Conservation (phyloP, 2,113 vertebrate genomes). For the Serilophus lunatus region DNA sequence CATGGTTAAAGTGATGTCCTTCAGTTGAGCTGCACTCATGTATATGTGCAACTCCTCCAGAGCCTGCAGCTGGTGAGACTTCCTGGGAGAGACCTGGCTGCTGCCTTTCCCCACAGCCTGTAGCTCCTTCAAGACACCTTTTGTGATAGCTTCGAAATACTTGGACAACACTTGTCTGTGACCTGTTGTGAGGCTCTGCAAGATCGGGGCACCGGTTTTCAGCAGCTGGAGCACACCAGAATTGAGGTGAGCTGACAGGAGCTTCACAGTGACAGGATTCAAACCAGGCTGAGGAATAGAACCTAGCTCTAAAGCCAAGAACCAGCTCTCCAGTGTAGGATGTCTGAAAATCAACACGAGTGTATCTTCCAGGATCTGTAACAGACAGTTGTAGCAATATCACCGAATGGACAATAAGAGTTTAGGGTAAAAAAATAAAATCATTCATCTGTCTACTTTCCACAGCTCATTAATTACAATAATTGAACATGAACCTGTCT, state of each 20-base stretch:
- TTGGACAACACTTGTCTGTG: conserved; percentile 59
- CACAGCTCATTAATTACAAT: neutral
- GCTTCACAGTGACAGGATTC: conserved; percentile 79
- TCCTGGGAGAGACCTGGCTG: neutral
- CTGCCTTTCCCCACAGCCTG: neutral
- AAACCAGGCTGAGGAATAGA: conserved; percentile 78
- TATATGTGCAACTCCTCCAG: conserved; percentile 78
- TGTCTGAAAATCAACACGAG: conserved; percentile 81
- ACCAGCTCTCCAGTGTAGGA: conserved; percentile 87
- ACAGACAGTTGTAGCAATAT: neutral
- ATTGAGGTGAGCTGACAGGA: conserved; percentile 76
- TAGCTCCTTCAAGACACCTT: conserved; percentile 79
- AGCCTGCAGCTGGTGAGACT: conserved; percentile 74
- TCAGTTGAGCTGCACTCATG: conserved; percentile 74
- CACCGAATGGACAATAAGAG: neutral
- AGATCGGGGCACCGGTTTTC: conserved; percentile 50
- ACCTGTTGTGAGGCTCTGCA: conserved; percentile 24
- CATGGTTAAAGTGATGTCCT: conserved; percentile 77
- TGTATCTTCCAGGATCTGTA: conserved; percentile 76
- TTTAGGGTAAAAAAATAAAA: neutral
- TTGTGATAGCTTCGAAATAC: conserved; percentile 74
- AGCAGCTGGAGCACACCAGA: conserved; percentile 75
- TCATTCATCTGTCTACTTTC: neutral
- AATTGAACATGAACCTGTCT: neutral
- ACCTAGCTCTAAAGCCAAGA: conserved; percentile 82